Evolutionary conservation across 2,797 vertebrate genomes (phyloP).

Genomic region (Falco novaeseelandiae): DNA sequence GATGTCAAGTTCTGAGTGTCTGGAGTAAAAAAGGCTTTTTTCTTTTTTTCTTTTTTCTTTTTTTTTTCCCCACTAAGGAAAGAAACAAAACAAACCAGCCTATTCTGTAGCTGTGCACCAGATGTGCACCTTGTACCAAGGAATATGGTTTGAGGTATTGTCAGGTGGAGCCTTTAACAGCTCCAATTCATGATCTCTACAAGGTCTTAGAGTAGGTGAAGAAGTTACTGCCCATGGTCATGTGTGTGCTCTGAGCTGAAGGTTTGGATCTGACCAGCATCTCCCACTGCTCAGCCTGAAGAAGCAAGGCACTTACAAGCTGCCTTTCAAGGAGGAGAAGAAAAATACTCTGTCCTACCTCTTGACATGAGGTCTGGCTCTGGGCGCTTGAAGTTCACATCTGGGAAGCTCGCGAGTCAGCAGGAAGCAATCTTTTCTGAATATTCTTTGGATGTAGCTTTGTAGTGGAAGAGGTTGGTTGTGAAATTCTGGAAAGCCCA

Average conservation of each 20-base stretch:
- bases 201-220: neutral
- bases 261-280: neutral
- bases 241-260: neutral
- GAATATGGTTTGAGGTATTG: neutral
- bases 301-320: neutral
- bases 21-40: neutral
- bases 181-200: neutral
- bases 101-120: neutral
- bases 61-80: neutral
- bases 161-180: neutral
- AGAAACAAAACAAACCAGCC: neutral
- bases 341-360: neutral
- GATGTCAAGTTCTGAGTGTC: neutral
- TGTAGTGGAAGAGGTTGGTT: neutral
- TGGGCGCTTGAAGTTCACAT: neutral
- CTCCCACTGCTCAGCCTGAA: neutral
- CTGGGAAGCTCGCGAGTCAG: neutral
- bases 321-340: neutral
- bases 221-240: neutral
- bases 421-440: neutral
- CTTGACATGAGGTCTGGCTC: neutral
- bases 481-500: neutral
- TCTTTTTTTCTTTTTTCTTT: no score
- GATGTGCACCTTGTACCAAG: neutral
- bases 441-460: neutral